Percentiles rank a stretch among this genome's conserved stretches.
Conservation (phyloP, 92 coral and sea anemone species). For the Plumapathes pennacea region DNA sequence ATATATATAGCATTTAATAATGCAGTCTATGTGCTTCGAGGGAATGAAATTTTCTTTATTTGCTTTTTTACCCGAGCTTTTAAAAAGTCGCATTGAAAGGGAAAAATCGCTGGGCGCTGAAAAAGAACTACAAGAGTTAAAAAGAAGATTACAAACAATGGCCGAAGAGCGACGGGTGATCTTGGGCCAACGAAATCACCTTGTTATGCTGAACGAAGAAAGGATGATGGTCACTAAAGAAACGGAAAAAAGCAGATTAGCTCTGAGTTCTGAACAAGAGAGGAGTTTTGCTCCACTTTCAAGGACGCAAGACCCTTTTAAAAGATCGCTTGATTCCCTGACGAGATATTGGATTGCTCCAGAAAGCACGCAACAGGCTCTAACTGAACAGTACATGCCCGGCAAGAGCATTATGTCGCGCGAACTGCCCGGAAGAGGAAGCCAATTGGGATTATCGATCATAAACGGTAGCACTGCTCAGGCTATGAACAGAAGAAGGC, state of each 20-base stretch:
- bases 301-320: neutral
- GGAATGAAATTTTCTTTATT: neutral
- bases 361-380: too few species aligned
- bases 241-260: neutral
- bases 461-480: neutral
- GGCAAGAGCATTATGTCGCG: too few species aligned
- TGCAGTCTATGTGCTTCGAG: too few species aligned
- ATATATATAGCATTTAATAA: too few species aligned
- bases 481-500: neutral
- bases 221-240: neutral
- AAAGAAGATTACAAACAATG: constrained; percentile 51
- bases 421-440: too few species aligned
- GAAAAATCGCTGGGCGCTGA: constrained; percentile 49
- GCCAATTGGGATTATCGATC: neutral
- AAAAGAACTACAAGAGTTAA: constrained; percentile 53
- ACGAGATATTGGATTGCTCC: neutral
- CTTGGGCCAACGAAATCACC: constrained; percentile 45
- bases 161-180: constrained; percentile 60
- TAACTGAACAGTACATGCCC: too few species aligned
- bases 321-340: constrained; percentile 25
- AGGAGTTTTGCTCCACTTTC: neutral
- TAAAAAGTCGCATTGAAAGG: constrained; percentile 50
- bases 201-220: constrained; percentile 29
- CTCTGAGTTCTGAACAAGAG: neutral
- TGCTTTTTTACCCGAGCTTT: constrained; percentile 26